Percentiles rank a stretch among this genome's conserved stretches.
Conservation (phyloP, 2,113 vertebrate genomes). For the Psilopsiagon aymara region DNA sequence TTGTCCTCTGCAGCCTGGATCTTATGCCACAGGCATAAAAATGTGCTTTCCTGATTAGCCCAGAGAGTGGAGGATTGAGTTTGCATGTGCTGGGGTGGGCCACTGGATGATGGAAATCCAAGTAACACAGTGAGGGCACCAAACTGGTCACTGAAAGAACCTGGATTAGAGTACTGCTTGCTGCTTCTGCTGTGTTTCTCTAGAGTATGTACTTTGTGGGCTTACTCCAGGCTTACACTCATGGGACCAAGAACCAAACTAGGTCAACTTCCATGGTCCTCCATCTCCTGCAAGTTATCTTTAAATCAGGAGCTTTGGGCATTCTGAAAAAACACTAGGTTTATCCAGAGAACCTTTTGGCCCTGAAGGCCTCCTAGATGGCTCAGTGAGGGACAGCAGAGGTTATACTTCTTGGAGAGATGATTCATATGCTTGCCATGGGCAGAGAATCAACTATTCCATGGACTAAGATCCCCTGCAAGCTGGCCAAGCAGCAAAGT, state of each 20-base stretch:
- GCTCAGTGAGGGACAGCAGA: neutral
- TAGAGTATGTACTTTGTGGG: neutral
- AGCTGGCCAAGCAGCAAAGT: constrained; percentile 45
- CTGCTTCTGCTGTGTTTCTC: neutral
- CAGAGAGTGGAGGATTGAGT: neutral
- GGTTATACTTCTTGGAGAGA: constrained; percentile 26
- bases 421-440: constrained; percentile 35
- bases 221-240: neutral
- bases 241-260: neutral
- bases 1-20: neutral
- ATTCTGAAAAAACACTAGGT: neutral
- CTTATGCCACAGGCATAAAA: neutral
- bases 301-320: neutral
- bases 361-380: neutral
- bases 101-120: neutral
- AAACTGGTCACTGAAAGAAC: neutral
- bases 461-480: constrained; percentile 43
- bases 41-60: neutral
- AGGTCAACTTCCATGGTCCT: neutral
- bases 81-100: neutral
- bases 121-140: neutral
- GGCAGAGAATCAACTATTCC: constrained; percentile 64
- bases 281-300: neutral
- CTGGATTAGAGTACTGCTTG: neutral
- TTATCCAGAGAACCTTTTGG: neutral